A percentile compares a stretch with the other conserved stretches of the same genome.
These are phyloP conservation scores for Lathamus discolor DNA, from an alignment of 2,113 vertebrate species.

Conservation along the genomic window DNA sequence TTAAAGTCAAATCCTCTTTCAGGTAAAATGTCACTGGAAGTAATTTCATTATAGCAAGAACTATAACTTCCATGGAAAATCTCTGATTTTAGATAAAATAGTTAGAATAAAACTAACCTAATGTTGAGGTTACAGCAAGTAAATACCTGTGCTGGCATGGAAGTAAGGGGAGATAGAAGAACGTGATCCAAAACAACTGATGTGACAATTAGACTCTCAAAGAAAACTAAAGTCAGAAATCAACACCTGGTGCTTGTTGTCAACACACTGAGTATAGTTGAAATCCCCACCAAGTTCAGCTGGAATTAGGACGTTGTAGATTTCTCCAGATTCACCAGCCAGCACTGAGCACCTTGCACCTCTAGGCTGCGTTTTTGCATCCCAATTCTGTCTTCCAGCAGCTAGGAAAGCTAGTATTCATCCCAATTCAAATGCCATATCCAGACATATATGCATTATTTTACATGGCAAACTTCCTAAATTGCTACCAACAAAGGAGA, in stretches of 20 bases:
- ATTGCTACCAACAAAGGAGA: neutral
- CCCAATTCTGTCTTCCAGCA: neutral
- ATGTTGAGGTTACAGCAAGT: neutral
- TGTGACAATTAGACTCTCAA: neutral
- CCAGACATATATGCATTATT: neutral
- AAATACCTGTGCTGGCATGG: neutral
- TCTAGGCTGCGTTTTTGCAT: neutral
- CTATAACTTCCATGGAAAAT: neutral
- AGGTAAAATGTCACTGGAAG: constrained; percentile 49
- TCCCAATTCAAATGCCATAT: neutral
- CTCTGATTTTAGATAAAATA: constrained; percentile 1
- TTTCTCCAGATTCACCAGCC: neutral
- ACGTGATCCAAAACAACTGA: neutral
- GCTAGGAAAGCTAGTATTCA: neutral
- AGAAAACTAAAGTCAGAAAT: neutral
- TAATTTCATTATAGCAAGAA: constrained; percentile 11
- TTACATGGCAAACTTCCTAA: neutral
- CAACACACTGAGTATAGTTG: neutral
- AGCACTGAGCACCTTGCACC: fast-evolving
- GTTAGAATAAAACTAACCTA: neutral
- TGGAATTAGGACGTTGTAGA: neutral
- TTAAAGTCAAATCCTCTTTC: constrained; percentile 4
- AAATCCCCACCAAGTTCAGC: neutral
- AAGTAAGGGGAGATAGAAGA: neutral
- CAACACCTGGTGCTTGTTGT: neutral